These are phyloP conservation scores for Pongo pygmaeus DNA, from an alignment of 2,113 vertebrate genomes.

Conservation along the genomic window DNA sequence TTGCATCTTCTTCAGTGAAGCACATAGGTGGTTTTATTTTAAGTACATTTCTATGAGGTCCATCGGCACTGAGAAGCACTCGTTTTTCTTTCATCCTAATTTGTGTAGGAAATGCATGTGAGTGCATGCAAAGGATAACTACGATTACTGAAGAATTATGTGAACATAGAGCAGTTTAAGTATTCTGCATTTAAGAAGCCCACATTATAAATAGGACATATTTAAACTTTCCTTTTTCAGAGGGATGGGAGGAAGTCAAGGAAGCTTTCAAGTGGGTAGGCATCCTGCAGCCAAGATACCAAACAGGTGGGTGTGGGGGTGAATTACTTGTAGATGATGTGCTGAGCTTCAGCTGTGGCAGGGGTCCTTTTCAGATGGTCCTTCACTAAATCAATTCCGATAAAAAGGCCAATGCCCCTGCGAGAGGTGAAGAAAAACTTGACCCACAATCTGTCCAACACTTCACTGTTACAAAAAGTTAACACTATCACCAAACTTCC, in stretches of 20 bases:
- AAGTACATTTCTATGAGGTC: conserved; percentile 94
- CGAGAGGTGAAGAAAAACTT: not conserved
- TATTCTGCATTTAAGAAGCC: not conserved
- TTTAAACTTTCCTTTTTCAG: not conserved
- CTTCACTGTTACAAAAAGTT: not conserved
- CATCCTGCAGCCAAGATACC: not conserved
- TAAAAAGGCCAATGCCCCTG: conserved; percentile 93
- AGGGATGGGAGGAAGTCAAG: not conserved
- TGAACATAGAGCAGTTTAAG: not conserved
- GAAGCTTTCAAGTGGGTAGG: not conserved
- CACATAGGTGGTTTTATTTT: conserved; percentile 99
- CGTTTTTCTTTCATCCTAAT: conserved; percentile 91
- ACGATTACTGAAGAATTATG: not conserved
- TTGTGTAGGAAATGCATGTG: not conserved
- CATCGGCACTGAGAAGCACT: conserved; percentile 95
- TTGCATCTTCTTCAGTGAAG: conserved; percentile 91
- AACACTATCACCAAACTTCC: not conserved
- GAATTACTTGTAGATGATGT: conserved; percentile 90
- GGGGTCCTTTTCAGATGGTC: conserved; percentile 90
- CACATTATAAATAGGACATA: not conserved
- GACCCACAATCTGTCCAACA: not conserved
- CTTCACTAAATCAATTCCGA: conserved; percentile 95
- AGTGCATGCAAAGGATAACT: not conserved
- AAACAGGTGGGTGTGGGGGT: no score
- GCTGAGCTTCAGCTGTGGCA: conserved; percentile 95